phyloP scores from a whole-genome alignment of 2,797 vertebrate species.

The Chromis chromis region DNA sequence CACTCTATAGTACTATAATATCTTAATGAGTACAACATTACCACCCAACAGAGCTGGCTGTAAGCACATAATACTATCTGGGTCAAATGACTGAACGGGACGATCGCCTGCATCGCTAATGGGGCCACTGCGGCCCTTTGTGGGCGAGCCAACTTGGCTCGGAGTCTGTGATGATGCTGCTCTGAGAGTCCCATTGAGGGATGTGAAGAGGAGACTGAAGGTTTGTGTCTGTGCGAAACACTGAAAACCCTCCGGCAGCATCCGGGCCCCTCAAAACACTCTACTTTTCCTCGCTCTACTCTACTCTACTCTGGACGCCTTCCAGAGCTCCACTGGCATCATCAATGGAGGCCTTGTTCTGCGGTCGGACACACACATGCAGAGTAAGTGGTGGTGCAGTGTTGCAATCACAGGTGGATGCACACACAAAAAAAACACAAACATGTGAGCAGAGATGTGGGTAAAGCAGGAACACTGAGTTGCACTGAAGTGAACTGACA shows the following conservation, averaged over 20 bases:
- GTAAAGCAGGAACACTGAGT: not conserved
- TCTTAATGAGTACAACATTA: constrained; percentile 29
- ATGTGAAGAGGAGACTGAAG: constrained; percentile 74
- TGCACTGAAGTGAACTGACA: too few relatives aligned
- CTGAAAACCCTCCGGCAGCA: constrained; percentile 39
- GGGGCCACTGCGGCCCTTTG: constrained; percentile 53
- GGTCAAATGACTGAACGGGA: constrained; percentile 59
- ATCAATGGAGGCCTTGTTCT: constrained; percentile 84
- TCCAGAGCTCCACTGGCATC: constrained; percentile 50
- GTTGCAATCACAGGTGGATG: not conserved
- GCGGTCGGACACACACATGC: constrained; percentile 13
- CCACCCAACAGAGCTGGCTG: constrained; percentile 21
- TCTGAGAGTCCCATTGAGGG: constrained; percentile 71
- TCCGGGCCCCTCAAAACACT: constrained; percentile 58
- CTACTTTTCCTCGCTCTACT: constrained; percentile 34
- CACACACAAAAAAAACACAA: not conserved
- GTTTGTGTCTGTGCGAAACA: constrained; percentile 67
- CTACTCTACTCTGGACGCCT: constrained; percentile 62
- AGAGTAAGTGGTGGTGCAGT: not conserved
- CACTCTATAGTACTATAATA: not conserved
- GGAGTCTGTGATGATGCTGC: constrained; percentile 49
- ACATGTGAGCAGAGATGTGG: too few relatives aligned
- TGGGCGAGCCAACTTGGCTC: constrained; percentile 79
- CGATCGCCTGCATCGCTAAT: constrained; percentile 40
- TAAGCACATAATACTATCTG: constrained; percentile 56